phyloP scores from a whole-genome alignment of 2,888 invertebrate species.

The Cecidostiba fungosa region DNA sequence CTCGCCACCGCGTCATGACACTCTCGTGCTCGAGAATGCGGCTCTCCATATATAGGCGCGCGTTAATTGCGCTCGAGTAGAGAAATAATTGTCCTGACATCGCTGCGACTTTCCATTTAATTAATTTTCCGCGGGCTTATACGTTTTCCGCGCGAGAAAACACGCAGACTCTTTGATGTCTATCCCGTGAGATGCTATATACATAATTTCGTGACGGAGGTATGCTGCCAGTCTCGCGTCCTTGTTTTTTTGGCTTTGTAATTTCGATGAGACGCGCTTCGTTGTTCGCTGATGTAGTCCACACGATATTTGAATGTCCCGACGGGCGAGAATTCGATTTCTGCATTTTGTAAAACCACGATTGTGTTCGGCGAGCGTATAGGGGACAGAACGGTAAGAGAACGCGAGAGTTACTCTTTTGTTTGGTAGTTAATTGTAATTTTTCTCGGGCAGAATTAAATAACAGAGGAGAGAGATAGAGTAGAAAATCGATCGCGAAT shows the following conservation, averaged over 20 bases:
- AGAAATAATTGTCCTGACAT: slow-evolving; percentile 55
- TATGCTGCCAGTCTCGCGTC: neutral
- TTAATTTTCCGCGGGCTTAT: slow-evolving; percentile 62
- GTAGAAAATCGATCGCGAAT: neutral
- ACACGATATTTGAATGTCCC: too few relatives aligned
- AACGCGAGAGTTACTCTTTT: neutral
- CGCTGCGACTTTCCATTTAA: slow-evolving; percentile 65
- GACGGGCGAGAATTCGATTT: too few relatives aligned
- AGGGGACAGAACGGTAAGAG: neutral
- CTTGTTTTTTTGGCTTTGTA: neutral
- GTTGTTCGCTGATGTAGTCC: too few relatives aligned
- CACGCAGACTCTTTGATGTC: neutral
- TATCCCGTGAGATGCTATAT: neutral
- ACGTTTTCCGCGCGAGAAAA: slow-evolving; percentile 55
- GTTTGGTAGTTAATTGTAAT: neutral
- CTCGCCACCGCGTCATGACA: neutral
- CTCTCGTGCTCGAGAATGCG: slow-evolving; percentile 5
- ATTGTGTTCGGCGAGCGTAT: too few relatives aligned
- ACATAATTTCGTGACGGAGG: neutral
- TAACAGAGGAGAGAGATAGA: neutral
- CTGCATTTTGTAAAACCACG: too few relatives aligned
- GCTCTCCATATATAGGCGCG: slow-evolving; percentile 38
- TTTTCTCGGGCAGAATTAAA: slow-evolving; percentile 3
- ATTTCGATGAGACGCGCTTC: too few relatives aligned
- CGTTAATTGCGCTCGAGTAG: slow-evolving; percentile 55